Base-by-base conservation (phyloP, 2,113 vertebrate species). In the Castor canadensis region DNA sequence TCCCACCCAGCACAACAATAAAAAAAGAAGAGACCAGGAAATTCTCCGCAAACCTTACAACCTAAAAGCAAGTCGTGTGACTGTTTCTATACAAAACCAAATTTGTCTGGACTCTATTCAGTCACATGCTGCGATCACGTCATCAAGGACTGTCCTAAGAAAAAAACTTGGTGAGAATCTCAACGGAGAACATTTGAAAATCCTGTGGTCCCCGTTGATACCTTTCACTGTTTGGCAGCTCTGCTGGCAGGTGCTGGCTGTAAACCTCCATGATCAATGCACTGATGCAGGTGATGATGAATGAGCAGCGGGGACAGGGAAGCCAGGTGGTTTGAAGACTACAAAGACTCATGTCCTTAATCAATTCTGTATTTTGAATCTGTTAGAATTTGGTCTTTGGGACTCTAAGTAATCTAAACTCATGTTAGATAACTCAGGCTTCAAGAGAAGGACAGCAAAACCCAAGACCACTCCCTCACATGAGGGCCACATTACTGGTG, bases 11-110 rank as follows among this genome's bases (percentile, higher is more conserved):
- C n/a, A n/a, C n/a, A n/a, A n/a, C n/a, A n/a, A n/a, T n/a, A n/a
- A n/a, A n/a, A n/a, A n/a, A n/a, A n/a, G n/a, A n/a, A n/a, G n/a
- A n/a, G n/a, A n/a, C 73, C 66, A 87, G 54, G 20, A 91, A 95
- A 89, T 67, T 86, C 32, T n/a, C n/a, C n/a, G n/a, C n/a, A 93
- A 67, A 91, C 71, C 28, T 95, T 77, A 84, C 49, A 58, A 89
- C 69, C 69, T 28, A 76, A 92, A 87, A 30, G 32, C 35, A 85
- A 83, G 60, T 66, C 58, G 81, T 80, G 6, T 64, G 52, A 52
- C 24, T 43, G 22, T 43, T 67, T 92, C 75, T 30, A 62, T 22
- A 35, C 20, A 73, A 69, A 87, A 49, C n/a, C 45, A 79, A 40
- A 54, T 69, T 72, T 15, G n/a, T 52, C 81, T 71, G 19, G 67